Conservation (phyloP, 2,797 vertebrate genomes). For the Echiichthys vipera region DNA sequence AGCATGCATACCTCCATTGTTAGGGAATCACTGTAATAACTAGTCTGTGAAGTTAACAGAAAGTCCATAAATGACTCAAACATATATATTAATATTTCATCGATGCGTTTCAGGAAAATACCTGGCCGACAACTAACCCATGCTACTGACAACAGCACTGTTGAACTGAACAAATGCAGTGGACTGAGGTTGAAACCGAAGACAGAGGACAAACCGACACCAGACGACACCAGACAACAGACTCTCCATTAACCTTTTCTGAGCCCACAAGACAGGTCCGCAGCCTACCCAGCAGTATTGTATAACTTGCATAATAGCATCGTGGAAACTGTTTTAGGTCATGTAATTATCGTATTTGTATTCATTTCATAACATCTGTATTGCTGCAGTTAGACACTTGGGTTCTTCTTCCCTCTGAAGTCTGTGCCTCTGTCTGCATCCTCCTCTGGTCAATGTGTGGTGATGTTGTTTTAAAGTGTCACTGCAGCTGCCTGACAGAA, state of each 20-base stretch:
- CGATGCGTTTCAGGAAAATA: constrained; percentile 90
- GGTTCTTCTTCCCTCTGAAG: constrained; percentile 71
- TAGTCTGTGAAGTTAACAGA: neutral
- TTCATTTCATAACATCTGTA: constrained; percentile 92
- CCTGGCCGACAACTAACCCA: constrained; percentile 93
- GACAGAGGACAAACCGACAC: constrained; percentile 65
- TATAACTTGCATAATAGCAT: constrained; percentile 86
- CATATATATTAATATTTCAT: neutral
- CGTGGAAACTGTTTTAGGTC: constrained; percentile 92
- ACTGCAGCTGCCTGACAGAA: constrained; percentile 85
- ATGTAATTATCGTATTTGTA: constrained; percentile 96
- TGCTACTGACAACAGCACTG: constrained; percentile 56
- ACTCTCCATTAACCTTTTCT: constrained; percentile 81
- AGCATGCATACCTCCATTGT: neutral
- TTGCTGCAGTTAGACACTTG: constrained; percentile 81
- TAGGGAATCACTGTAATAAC: neutral
- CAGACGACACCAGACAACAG: constrained; percentile 61
- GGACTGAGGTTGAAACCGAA: constrained; percentile 61
- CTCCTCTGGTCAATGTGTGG: constrained; percentile 70
- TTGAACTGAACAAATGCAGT: constrained; percentile 61
- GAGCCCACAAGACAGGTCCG: constrained; percentile 82
- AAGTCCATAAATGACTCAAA: neutral
- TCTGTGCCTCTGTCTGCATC: constrained; percentile 72
- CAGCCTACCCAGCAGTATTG: constrained; percentile 94
- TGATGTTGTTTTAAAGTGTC: constrained; percentile 66